Percentiles rank a stretch among this genome's conserved stretches.
Conservation (phyloP, 2,797 vertebrate genomes). For the Rhabdophis nuchalis region DNA sequence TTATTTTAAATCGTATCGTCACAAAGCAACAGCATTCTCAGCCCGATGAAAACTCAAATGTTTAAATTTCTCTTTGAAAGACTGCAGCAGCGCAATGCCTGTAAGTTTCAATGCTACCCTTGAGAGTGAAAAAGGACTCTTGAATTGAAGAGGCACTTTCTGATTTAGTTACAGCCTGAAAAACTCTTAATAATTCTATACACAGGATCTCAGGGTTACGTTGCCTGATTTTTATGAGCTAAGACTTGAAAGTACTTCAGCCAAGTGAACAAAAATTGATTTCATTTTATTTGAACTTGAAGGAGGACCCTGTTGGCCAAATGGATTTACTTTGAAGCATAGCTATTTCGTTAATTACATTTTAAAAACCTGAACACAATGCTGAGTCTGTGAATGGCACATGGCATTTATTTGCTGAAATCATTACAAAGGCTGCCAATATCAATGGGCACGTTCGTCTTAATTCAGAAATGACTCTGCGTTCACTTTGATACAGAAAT, state of each 20-base stretch:
- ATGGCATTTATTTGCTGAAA: neutral
- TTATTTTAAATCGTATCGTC: conserved; percentile 12
- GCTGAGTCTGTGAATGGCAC: neutral
- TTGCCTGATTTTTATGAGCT: conserved; percentile 24
- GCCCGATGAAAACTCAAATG: conserved; percentile 18
- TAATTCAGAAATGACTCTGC: neutral
- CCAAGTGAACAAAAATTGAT: conserved; percentile 11
- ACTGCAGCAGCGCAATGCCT: conserved; percentile 10
- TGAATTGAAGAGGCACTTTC: conserved; percentile 27
- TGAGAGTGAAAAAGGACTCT: conserved; percentile 27
- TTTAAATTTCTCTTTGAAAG: conserved; percentile 28
- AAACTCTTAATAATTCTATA: conserved; percentile 11
- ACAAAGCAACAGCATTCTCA: conserved; percentile 15
- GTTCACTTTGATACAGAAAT: neutral
- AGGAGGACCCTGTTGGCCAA: neutral
- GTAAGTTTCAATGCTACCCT: conserved; percentile 18
- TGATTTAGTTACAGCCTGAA: conserved; percentile 18
- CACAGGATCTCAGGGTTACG: neutral
- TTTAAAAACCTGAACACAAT: neutral
- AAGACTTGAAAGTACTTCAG: neutral
- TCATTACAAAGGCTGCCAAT: neutral
- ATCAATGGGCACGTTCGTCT: neutral
- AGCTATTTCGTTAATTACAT: neutral
- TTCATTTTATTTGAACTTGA: conserved; percentile 22
- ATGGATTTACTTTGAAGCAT: neutral